Evolutionary conservation across 2,797 vertebrate species (phyloP), one percentile per base, ranked within the genome.

Genomic region (Oreochromis mossambicus): DNA sequence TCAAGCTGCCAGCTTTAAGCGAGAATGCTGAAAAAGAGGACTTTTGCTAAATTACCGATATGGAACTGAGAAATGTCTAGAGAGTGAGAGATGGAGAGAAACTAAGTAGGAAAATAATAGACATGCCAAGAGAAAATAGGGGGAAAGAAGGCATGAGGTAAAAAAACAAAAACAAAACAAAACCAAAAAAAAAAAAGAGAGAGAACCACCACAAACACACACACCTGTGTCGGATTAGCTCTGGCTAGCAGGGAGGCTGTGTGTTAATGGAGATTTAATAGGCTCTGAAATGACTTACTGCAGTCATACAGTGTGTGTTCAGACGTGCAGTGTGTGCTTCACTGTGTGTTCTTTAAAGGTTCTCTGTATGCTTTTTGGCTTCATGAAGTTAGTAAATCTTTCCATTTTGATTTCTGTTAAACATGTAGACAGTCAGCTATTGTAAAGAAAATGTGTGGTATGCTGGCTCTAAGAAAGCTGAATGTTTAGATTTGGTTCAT

Each of bases 261-360:
- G 91, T 91, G 94, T 94, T 94, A 95, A 96, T 95, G 93, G 93
- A 89, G 92, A 92, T 93, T 95, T 95, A 95, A 96, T 94, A 89
- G 89, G 83, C 91, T 93, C 92, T 90, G 88, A 95, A 95, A 93
- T 91, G 84, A 95, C 83, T 94, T 81, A 91, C 92, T 56, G 54
- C 82, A 86, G 84, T 82, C 78, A 9, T 51, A 77, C 81, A n/a
- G 75, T 3, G 66, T 75, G 46, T 81, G 58, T 52, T 61, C 51
- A 36, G 11, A 32, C 29, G 34, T 63, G 79, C 26, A 19, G 76
- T 77, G 73, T 81, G 77, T 50, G 73, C 29, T 29, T 11, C 5
- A 7, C 21, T 83, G 54, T 83, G 58, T 79, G n/a, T 52, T 86
- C 11, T 63, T 82, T 21, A 15, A 75, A 26, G 48, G 86, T 85